Percentiles rank a stretch among this genome's conserved stretches.
Conservation (phyloP, 2,797 vertebrate genomes). For the Sebastes matsubarae region DNA sequence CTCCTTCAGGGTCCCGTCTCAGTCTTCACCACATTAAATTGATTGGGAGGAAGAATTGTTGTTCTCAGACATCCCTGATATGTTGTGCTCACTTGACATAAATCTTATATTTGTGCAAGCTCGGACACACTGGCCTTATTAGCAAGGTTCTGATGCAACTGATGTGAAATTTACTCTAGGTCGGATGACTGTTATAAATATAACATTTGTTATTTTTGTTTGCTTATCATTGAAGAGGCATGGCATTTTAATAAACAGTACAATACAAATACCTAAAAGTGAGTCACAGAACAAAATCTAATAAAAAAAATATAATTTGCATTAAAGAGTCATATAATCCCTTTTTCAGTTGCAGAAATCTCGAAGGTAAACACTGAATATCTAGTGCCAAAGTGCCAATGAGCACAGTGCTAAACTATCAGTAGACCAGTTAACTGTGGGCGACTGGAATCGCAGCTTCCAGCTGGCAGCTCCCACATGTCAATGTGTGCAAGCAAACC, state of each 20-base stretch:
- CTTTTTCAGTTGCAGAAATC: neutral
- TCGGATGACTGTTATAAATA: neutral
- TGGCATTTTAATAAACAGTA: neutral
- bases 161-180: constrained; percentile 23
- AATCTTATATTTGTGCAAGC: constrained; percentile 15
- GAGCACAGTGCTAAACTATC: constrained; percentile 15
- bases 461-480: constrained; percentile 27
- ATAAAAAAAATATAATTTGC: neutral
- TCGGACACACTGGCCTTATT: neutral
- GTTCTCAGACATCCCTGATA: neutral
- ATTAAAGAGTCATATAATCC: neutral
- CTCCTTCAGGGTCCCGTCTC: neutral
- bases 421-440: constrained; percentile 13
- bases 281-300: neutral
- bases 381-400: constrained; percentile 6
- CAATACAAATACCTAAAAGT: neutral
- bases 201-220: constrained; percentile 13
- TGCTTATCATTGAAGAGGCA: neutral
- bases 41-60: neutral
- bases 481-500: constrained; percentile 35
- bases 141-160: constrained; percentile 35
- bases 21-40: neutral
- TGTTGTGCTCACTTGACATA: neutral
- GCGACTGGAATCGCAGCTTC: constrained; percentile 24
- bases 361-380: neutral